Conservation (phyloP, 1,140 invertebrate genomes). For the Thaumatotibia leucotreta region DNA sequence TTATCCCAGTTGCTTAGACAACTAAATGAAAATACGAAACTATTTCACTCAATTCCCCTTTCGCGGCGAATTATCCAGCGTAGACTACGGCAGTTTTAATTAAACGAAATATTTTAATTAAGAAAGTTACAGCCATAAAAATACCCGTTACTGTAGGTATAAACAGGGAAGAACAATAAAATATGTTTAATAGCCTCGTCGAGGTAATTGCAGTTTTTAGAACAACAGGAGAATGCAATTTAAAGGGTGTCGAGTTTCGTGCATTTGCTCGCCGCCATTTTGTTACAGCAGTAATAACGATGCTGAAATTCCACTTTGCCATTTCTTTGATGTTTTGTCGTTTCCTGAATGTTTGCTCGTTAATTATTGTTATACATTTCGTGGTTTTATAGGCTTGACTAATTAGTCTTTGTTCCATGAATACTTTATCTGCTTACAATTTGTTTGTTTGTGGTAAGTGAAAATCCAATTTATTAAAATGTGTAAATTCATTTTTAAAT, state of each 20-base stretch:
- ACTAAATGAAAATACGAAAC: conserved; percentile 10
- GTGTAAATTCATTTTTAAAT: not conserved
- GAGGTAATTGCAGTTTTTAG: conserved; percentile 45
- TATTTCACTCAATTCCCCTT: not conserved
- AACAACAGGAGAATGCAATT: conserved; percentile 49
- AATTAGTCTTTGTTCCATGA: not conserved
- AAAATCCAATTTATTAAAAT: not conserved
- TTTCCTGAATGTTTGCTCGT: not conserved
- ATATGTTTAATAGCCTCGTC: conserved; percentile 47
- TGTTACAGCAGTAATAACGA: not conserved
- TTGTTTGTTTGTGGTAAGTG: not conserved
- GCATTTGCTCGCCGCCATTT: conserved; percentile 14
- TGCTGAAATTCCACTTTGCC: not conserved
- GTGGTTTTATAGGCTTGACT: not conserved
- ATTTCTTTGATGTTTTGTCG: not conserved
- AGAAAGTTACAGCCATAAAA: conserved; percentile 51
- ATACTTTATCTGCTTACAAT: not conserved
- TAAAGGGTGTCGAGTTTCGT: conserved; percentile 22
- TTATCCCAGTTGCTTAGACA: not conserved
- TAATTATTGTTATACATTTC: not conserved
- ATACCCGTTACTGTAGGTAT: conserved; percentile 34
- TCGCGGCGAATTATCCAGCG: conserved; percentile 32
- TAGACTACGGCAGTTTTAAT: conserved; percentile 37
- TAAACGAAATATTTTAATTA: conserved; percentile 51
- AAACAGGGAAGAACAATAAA: conserved; percentile 47